A percentile compares a stretch with the other conserved stretches of the same genome.
phyloP scores from a whole-genome alignment of 2,888 invertebrate genomes.

The Auanema freiburgensis region DNA sequence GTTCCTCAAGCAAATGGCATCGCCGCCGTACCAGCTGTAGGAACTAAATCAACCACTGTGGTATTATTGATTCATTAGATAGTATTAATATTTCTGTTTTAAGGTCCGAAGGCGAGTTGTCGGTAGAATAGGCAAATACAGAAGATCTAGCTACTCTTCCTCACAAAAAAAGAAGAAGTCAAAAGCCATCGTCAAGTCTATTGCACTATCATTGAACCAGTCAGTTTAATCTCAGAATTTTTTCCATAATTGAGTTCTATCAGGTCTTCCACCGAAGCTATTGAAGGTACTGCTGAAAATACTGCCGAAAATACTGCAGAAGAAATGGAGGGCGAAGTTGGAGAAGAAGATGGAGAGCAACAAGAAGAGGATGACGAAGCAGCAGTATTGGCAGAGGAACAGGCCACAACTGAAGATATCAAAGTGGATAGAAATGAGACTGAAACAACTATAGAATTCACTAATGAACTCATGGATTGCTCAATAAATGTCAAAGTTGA shows the following conservation, averaged over 20 bases:
- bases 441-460: too few species aligned
- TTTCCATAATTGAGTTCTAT: neutral
- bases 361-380: too few species aligned
- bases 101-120: neutral
- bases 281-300: neutral
- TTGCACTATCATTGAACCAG: conserved; percentile 11
- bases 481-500: too few species aligned
- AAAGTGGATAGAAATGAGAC: too few species aligned
- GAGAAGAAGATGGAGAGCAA: conserved; percentile 1
- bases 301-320: neutral
- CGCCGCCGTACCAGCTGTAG: too few species aligned
- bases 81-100: neutral
- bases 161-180: conserved; percentile 15
- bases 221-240: conserved; percentile 1
- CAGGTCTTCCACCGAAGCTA: neutral
- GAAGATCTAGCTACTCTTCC: conserved; percentile 10
- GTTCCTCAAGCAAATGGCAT: too few species aligned
- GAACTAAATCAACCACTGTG: neutral
- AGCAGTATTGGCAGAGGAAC: too few species aligned
- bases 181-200: conserved; percentile 12
- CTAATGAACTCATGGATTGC: too few species aligned
- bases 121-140: neutral
- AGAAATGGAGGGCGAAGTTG: neutral
- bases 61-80: neutral
- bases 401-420: too few species aligned